These are phyloP conservation scores for Asteroscopus sphinx DNA, from an alignment of 2,888 invertebrate genomes.

Conservation along the genomic window DNA sequence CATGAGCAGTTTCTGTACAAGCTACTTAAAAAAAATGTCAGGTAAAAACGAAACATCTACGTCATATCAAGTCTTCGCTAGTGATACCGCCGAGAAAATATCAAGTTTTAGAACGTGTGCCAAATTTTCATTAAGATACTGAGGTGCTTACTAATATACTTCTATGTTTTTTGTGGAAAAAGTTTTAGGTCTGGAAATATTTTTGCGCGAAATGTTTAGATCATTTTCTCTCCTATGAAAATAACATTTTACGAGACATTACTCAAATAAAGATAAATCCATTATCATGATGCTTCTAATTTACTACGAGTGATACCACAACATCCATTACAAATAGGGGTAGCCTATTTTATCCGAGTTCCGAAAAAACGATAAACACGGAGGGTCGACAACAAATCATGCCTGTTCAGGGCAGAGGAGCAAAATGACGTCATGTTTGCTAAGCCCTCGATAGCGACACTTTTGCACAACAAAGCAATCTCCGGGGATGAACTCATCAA, in stretches of 20 bases:
- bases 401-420: constrained; percentile 63
- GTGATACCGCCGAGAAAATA: constrained; percentile 42
- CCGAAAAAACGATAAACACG: constrained; percentile 49
- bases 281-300: constrained; percentile 22
- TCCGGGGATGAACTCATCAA: constrained; percentile 67
- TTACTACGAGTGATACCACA: constrained; percentile 18
- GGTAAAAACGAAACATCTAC: constrained; percentile 56
- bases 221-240: neutral
- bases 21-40: constrained; percentile 61
- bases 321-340: constrained; percentile 39
- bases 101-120: constrained; percentile 49
- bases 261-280: neutral
- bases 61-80: constrained; percentile 51
- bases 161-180: neutral
- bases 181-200: neutral
- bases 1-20: constrained; percentile 65
- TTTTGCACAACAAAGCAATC: constrained; percentile 67
- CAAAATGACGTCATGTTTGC: constrained; percentile 69
- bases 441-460: constrained; percentile 63
- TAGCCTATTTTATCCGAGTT: constrained; percentile 39
- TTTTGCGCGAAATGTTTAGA: neutral
- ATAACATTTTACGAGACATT: neutral
- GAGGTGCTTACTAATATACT: constrained; percentile 15
- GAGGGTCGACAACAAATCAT: constrained; percentile 72
- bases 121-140: constrained; percentile 47